Evolutionary conservation across 2,888 invertebrate species (phyloP), one percentile per base, ranked within the genome.

Genomic region (Epinotia demarniana): DNA sequence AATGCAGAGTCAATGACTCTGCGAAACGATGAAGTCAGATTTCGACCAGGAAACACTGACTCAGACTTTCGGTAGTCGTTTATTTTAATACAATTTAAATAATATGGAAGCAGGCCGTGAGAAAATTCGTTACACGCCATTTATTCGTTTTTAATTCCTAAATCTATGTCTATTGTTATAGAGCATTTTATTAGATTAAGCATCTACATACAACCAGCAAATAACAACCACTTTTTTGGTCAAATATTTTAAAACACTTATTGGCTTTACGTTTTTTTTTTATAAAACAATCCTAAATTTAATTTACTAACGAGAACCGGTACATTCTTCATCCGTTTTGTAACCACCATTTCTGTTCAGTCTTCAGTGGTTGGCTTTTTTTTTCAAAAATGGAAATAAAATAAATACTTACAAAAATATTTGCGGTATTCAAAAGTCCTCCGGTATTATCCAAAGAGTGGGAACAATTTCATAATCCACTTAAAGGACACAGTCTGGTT

Each of bases 381-480:
- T 60, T 66, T 55, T 61, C 57, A 76, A 78, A 77, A 73, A 60
- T 71, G 63, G 72, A 77, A 78, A 39, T 72, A 79, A 78, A 80
- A 78, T 80, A 83, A 78, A 89, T 93, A 93, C 94, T 93, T 90
- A 94, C 94, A 83, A 90, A 94, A 94, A 93, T 94, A 93, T 93
- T 94, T 94, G 93, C 94, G 90, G 91, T 86, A 84, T 69, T 91
- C 23, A 88, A 79, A 83, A 81, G 85, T 81, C 87, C 92, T 91
- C 91, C 90, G 91, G 91, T 93, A 92, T 92, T 94, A 93, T 93
- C 94, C 93, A 93, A 93, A 90, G 90, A 81, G 88, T 86, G 90
- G 88, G 86, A 88, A 89, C 84, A 89, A 91, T 92, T 85, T 89
- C 89, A 91, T 89, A 91, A 92, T 84, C 89, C 90, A 75, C 91